Conservation (phyloP, 2,888 invertebrate species). For the Drosophila mettleri region DNA sequence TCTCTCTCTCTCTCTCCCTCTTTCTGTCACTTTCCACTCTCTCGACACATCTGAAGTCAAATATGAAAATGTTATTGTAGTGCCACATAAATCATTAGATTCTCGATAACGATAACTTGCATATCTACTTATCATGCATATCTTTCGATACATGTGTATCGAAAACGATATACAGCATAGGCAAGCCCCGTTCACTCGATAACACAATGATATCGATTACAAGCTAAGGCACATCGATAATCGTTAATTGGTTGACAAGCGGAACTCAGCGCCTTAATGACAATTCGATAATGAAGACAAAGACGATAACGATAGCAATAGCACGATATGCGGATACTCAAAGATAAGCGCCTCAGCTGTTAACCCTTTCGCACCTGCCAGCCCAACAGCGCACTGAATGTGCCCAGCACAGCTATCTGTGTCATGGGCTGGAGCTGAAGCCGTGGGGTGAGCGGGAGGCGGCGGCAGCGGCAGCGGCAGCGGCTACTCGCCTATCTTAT, state of each 20-base stretch:
- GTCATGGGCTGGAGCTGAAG: neutral
- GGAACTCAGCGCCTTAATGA: neutral
- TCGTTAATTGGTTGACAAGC: conserved; percentile 2
- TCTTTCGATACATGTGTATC: too few relatives aligned
- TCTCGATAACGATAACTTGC: too few relatives aligned
- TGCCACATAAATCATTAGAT: too few relatives aligned
- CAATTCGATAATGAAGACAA: conserved; percentile 2
- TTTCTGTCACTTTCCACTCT: too few relatives aligned
- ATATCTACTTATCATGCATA: too few relatives aligned
- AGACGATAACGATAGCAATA: conserved; percentile 11
- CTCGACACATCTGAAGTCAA: too few relatives aligned
- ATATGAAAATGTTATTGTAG: too few relatives aligned
- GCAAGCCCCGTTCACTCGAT: too few relatives aligned
- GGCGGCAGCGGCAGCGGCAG: neutral
- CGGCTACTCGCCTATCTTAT: conserved; percentile 28
- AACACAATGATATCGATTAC: neutral
- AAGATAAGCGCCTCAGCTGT: neutral
- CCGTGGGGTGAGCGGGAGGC: neutral
- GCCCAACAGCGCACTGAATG: neutral
- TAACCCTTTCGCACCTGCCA: neutral
- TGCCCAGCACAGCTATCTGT: neutral
- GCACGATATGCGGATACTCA: conserved; percentile 8
- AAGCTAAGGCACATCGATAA: neutral
- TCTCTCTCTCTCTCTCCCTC: too few relatives aligned
- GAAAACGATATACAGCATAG: too few relatives aligned